Base-by-base conservation (phyloP, 2,797 vertebrate species). In the Ctenochaetus hawaiiensis region DNA sequence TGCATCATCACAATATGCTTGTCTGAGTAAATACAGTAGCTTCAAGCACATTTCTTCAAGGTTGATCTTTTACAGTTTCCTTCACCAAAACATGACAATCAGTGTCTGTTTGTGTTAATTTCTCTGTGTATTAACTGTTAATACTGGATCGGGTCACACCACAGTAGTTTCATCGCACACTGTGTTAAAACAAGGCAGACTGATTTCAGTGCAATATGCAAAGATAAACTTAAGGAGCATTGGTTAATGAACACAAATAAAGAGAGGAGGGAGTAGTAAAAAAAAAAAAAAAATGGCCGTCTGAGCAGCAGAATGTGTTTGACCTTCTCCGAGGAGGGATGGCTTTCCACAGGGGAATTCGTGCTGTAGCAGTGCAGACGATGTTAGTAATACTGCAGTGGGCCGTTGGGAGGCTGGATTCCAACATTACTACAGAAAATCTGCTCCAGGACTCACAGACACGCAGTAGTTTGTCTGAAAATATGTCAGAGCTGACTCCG, bases 191-290 rank as follows among this genome's bases (percentile, higher is more conserved):
- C 80, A 90, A 91, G 86, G 88, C 90, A 83, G 85, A 59, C 78
- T 70, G 3, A 82, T 87, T 48, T 89, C 75, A 85, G 89, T 89
- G 90, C 90, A 93, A 91, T 61, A 77, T 64, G 79, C 81, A 84
- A 81, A 84, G 77, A 84, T 65, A 67, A 88, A 83, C 61, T 88
- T 88, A 87, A 87, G 87, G 78, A 89, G 67, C 83, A 83, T 65
- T 73, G 77, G 81, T 84, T 59, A 5, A 83, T 23, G 57, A 83
- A 75, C 10, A 20, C 26, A 62, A 67, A 65, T 22, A 39, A 54
- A 26, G 20, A 59, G 30, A 63, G 48, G 66, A 67, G 59, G 66
- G 48, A 65, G 84, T 77, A 72, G 68, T 51, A 77, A 56, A 14
- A 18, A 47, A 44, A 43, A 43, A 43, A 43, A 43, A 63, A 58